These are phyloP conservation scores for Sclerodermus sp. DNA, from an alignment of 2,888 invertebrate genomes.

Conservation along the genomic window DNA sequence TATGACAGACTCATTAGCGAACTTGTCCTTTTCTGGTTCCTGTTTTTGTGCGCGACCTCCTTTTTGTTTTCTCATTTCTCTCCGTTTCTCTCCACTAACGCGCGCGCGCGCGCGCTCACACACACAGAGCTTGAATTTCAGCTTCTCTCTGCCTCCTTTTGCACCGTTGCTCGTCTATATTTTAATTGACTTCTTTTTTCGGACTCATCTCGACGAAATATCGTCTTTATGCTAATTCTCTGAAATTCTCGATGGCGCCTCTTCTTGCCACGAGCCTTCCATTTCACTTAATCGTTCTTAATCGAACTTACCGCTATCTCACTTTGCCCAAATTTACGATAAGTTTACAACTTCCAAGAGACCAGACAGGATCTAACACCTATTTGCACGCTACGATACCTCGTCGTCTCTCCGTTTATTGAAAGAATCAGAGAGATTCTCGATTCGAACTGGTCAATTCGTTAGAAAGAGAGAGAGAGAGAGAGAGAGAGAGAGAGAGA, in stretches of 20 bases:
- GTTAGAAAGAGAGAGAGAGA: no score
- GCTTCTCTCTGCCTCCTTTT: background rate
- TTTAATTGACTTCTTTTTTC: background rate
- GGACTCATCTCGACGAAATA: background rate
- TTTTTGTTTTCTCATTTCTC: background rate
- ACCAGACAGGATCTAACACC: no score
- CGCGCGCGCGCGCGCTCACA: no score
- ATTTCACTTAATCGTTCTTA: background rate
- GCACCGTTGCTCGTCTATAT: background rate
- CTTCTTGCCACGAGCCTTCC: background rate
- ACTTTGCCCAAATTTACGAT: conserved; percentile 1
- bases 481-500: background rate
- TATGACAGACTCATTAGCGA: no score
- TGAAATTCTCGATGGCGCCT: conserved; percentile 5
- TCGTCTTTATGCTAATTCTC: conserved; percentile 6
- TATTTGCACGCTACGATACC: no score
- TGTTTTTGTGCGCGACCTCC: background rate
- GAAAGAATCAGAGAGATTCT: no score
- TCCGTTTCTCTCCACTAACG: no score
- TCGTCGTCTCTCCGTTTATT: no score
- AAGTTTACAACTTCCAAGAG: background rate
- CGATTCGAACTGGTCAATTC: background rate
- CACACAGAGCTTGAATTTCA: no score
- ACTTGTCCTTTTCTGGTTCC: no score
- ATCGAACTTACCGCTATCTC: background rate